Conservation (phyloP, 2,797 vertebrate genomes). For the Microchirus variegatus region DNA sequence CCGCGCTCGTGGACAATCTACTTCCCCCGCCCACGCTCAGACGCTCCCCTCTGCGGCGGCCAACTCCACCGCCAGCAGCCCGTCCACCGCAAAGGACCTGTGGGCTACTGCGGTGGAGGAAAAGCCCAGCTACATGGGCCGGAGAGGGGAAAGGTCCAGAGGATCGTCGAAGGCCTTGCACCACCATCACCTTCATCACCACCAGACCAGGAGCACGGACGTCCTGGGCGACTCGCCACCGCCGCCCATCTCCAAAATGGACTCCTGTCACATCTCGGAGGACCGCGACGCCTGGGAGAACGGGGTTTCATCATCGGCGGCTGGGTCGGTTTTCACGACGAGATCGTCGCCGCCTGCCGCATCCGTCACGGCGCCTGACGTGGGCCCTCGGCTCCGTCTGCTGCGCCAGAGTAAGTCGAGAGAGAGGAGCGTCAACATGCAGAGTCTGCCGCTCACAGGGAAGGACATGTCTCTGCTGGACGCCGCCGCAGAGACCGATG, state of each 20-base stretch:
- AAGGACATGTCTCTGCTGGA: conserved; percentile 82
- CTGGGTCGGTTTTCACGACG: conserved; percentile 39
- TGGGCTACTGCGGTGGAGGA: conserved; percentile 47
- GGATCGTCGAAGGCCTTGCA: conserved; percentile 75
- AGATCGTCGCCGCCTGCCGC: conserved; percentile 60
- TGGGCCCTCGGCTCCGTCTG: conserved; percentile 80
- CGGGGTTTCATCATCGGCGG: conserved; percentile 13
- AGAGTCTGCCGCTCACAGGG: conserved; percentile 44
- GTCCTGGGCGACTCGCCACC: conserved; percentile 75
- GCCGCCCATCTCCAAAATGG: conserved; percentile 82
- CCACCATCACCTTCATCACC: conserved; percentile 67
- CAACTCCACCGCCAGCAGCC: conserved; percentile 58
- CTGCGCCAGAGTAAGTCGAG: conserved; percentile 85
- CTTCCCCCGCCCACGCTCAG: conserved; percentile 38
- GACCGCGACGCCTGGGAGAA: conserved; percentile 69
- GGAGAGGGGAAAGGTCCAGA: conserved; percentile 67
- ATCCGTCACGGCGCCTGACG: conserved; percentile 80
- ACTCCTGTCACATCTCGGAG: conserved; percentile 85
- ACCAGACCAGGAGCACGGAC: conserved; percentile 74
- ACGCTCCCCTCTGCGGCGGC: conserved; percentile 47
- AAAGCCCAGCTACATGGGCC: conserved; percentile 50
- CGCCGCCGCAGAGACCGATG: conserved; percentile 85
- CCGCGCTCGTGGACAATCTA: conserved; percentile 78
- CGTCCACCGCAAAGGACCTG: conserved; percentile 63
- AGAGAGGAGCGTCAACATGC: conserved; percentile 62